Conservation (phyloP, 2,113 vertebrate genomes). For the Empidonax traillii region DNA sequence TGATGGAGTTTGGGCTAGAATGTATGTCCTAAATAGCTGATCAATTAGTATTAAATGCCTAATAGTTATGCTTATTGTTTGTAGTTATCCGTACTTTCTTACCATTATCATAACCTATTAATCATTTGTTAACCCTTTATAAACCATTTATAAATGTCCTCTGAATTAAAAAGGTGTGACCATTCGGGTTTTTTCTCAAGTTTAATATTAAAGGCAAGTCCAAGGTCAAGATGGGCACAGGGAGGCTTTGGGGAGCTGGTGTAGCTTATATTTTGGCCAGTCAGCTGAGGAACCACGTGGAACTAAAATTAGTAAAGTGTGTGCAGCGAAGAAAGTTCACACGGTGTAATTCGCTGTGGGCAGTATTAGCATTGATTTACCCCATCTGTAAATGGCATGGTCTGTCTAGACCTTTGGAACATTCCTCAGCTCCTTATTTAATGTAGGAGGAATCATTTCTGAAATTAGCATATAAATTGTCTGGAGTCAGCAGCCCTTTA, state of each 20-base stretch:
- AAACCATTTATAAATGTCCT: slow-evolving; percentile 50
- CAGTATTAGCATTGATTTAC: slow-evolving; percentile 20
- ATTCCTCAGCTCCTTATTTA: slow-evolving; percentile 72
- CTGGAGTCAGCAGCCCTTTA: slow-evolving; percentile 60
- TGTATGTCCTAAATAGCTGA: background rate
- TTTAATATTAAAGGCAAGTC: slow-evolving; percentile 29
- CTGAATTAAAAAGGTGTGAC: slow-evolving; percentile 1
- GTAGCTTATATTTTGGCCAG: slow-evolving; percentile 48
- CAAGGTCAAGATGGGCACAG: slow-evolving; percentile 63
- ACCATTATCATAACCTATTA: background rate
- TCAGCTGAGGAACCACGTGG: slow-evolving; percentile 70
- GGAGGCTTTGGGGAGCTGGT: slow-evolving; percentile 14
- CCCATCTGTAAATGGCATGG: slow-evolving; percentile 50
- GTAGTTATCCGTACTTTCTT: background rate
- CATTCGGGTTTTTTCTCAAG: background rate
- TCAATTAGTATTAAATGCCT: background rate
- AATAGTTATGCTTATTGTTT: background rate
- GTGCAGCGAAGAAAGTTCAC: slow-evolving; percentile 47
- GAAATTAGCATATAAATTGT: slow-evolving; percentile 76
- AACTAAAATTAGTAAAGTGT: slow-evolving; percentile 37
- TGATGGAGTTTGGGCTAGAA: background rate
- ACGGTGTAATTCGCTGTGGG: slow-evolving; percentile 26
- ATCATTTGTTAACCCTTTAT: slow-evolving; percentile 56
- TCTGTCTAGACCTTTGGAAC: slow-evolving; percentile 76
- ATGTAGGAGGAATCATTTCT: slow-evolving; percentile 67